Conservation (phyloP, 92 coral and sea anemone genomes). For the Epizoanthus scotinus region DNA sequence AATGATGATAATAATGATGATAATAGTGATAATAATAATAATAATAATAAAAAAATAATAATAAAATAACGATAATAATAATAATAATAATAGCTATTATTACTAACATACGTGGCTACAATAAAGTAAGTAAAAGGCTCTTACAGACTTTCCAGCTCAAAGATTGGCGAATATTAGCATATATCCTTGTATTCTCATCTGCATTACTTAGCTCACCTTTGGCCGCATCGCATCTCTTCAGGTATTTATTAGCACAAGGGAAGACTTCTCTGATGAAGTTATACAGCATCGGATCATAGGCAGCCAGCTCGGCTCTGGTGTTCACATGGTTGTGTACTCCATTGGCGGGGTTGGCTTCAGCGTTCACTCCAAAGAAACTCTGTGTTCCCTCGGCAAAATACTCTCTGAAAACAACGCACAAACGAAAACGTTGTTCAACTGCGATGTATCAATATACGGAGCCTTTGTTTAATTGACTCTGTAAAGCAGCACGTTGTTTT, state of each 20-base stretch:
- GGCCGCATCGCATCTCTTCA: slow-evolving; percentile 85
- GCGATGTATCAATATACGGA: too few species aligned
- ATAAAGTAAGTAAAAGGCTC: too few species aligned
- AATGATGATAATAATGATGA: too few species aligned
- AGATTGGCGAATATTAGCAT: too few species aligned
- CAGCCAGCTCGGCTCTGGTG: slow-evolving; percentile 69
- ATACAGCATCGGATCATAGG: slow-evolving; percentile 76
- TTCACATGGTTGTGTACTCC: slow-evolving; percentile 89
- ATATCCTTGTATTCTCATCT: neutral
- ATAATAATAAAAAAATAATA: too few species aligned
- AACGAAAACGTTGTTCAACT: neutral
- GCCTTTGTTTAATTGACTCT: too few species aligned
- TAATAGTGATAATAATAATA: too few species aligned
- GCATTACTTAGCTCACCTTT: slow-evolving; percentile 54
- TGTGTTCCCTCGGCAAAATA: slow-evolving; percentile 98
- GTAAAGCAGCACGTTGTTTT: too few species aligned
- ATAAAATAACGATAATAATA: too few species aligned
- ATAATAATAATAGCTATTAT: too few species aligned
- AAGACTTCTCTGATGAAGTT: slow-evolving; percentile 82
- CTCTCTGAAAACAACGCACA: slow-evolving; percentile 42
- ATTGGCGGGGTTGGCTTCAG: slow-evolving; percentile 68
- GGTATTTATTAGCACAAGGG: slow-evolving; percentile 78
- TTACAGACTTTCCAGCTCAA: neutral
- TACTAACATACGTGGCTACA: too few species aligned
- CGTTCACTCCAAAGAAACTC: slow-evolving; percentile 87